Base-by-base conservation (phyloP, 2,888 invertebrate genomes). In the Morinoia aosen region DNA sequence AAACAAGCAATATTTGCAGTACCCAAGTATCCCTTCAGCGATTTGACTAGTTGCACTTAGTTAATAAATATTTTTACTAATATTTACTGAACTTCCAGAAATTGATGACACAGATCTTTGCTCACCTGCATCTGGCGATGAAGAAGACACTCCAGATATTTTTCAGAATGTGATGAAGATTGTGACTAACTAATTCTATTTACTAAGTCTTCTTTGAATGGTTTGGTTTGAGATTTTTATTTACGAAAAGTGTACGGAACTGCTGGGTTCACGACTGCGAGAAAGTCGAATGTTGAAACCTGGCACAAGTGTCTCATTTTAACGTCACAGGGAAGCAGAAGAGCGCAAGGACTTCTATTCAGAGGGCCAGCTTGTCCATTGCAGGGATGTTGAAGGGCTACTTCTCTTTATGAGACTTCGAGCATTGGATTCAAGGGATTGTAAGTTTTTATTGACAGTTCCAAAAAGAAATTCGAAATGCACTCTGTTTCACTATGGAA, bases 381-480 rank as follows among this genome's bases (percentile, higher is more conserved):
- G 61, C 19, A 19, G 12, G 12, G 61, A 61, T 19, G 61, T 61
- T 16, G 19, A 61, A 61, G 14, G 12, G 61, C 61, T 61, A 8
- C 8, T 61, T 61, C 61, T 61, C 61, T 61, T 19, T 19, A 12
- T 61, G 88, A 12, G 88, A 88, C 88, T 88, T 88, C 88, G 11
- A 88, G 25, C 19, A 88, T 88, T 2, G 12, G 88, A 11, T 94
- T 58, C 91, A 61, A 90, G 58, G 94, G 95, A 90, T 61, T 96
- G 95, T 39, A 33, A 19, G 95, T 95, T 58, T 96, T 88, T 57
- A 95, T 95, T 95, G 95, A 96, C 58, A 93, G 95, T 56, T 96
- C 91, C 64, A 96, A 95, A 95, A 95, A 25, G 57, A 33, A 96
- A 96, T 94, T 95, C 96, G 56, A 96, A 96, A 88, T 96, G 95